Conservation (phyloP, 2,797 vertebrate species). For the Sebastes alutus region DNA sequence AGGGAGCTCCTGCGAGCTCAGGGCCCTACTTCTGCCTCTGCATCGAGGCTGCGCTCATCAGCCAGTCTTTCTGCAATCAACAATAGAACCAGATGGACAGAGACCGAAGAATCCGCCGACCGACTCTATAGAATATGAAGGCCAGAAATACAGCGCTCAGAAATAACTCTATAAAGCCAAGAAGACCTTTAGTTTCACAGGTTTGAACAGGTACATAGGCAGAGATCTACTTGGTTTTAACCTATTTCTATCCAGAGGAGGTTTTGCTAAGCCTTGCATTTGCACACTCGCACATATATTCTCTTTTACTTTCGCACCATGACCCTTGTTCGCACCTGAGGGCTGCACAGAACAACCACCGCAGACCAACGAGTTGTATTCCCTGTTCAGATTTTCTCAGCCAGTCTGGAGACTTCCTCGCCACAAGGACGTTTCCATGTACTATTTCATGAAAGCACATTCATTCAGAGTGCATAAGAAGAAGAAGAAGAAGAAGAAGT, state of each 20-base stretch:
- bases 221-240: slow-evolving; percentile 23
- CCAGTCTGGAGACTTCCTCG: neutral
- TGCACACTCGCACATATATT: neutral
- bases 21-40: slow-evolving; percentile 56
- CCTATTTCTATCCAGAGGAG: neutral
- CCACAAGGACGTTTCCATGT: neutral
- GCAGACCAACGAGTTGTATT: neutral
- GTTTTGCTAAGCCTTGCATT: neutral
- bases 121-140: slow-evolving; percentile 48
- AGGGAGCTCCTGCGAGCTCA: slow-evolving; percentile 61
- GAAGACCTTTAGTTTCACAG: slow-evolving; percentile 29
- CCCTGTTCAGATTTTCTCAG: neutral
- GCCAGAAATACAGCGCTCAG: slow-evolving; percentile 39
- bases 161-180: slow-evolving; percentile 49
- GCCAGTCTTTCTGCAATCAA: slow-evolving; percentile 72
- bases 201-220: slow-evolving; percentile 23
- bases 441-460: neutral
- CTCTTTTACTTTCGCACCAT: neutral
- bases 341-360: neutral
- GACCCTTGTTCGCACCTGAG: neutral
- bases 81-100: slow-evolving; percentile 76
- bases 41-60: slow-evolving; percentile 67
- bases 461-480: neutral
- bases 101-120: slow-evolving; percentile 55
- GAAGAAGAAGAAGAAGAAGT: neutral